These are phyloP conservation scores for Perdita meconis DNA, from an alignment of 2,888 invertebrate genomes.

Conservation along the genomic window DNA sequence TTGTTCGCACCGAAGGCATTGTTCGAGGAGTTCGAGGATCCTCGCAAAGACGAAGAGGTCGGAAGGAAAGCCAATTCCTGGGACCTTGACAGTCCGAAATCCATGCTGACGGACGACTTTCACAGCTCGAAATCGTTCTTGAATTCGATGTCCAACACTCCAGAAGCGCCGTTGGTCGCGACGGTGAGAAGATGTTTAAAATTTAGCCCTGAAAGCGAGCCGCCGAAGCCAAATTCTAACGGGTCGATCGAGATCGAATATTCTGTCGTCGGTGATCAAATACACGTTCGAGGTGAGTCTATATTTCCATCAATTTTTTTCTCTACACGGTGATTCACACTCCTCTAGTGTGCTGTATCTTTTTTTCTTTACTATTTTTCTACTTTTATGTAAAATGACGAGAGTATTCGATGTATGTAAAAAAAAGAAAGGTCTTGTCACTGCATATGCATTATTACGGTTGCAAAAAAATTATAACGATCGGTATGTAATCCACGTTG, in stretches of 20 bases:
- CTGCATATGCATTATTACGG: too few relatives aligned
- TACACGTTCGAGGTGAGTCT: slow-evolving; percentile 90
- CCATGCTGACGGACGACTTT: slow-evolving; percentile 79
- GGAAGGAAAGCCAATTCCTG: slow-evolving; percentile 73
- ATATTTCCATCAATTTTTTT: background rate
- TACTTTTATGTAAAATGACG: too few relatives aligned
- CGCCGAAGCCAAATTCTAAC: slow-evolving; percentile 66
- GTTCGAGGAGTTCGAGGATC: slow-evolving; percentile 63
- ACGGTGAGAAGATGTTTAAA: slow-evolving; percentile 82
- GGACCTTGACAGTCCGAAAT: slow-evolving; percentile 81
- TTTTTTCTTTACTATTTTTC: too few relatives aligned
- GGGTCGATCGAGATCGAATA: slow-evolving; percentile 89
- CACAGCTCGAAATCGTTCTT: slow-evolving; percentile 80
- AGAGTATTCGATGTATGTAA: too few relatives aligned
- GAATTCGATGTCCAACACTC: slow-evolving; percentile 77
- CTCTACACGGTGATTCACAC: too few relatives aligned
- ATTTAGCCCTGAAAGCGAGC: slow-evolving; percentile 80
- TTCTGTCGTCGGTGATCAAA: slow-evolving; percentile 86
- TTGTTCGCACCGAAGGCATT: slow-evolving; percentile 59
- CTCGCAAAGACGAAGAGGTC: slow-evolving; percentile 60
- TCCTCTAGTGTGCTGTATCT: too few relatives aligned
- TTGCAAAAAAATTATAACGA: too few relatives aligned
- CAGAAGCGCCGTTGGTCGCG: slow-evolving; percentile 81
- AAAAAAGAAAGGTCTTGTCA: too few relatives aligned
- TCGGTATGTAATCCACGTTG: too few relatives aligned